Conservation (phyloP, 1,140 invertebrate species). For the Ladona fulva region DNA sequence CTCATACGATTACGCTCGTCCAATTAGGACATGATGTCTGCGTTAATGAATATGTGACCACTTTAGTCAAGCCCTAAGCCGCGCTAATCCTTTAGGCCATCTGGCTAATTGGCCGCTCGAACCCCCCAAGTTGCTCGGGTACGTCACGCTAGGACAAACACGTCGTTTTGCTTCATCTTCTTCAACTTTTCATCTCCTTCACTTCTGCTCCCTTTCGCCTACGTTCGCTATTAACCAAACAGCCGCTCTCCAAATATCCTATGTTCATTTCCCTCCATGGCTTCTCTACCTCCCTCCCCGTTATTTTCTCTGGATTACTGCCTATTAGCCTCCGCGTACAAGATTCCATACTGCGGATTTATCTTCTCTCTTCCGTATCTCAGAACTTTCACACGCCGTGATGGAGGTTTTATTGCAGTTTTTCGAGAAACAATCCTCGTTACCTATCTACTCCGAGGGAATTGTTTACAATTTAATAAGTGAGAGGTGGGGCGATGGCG, state of each 20-base stretch:
- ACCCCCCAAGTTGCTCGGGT: neutral
- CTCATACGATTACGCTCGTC: neutral
- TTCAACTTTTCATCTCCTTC: neutral
- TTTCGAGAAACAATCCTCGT: neutral
- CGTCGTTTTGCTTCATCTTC: neutral
- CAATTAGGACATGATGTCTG: neutral
- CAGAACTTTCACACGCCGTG: neutral
- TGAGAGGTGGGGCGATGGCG: neutral
- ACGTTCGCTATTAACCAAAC: too few relatives aligned
- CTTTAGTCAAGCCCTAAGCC: neutral
- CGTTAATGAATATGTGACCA: conserved; percentile 9
- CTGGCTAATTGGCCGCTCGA: neutral
- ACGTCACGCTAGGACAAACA: conserved; percentile 7
- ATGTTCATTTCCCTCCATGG: neutral
- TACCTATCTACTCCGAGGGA: neutral
- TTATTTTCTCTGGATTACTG: neutral
- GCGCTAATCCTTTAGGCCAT: neutral
- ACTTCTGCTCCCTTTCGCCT: neutral
- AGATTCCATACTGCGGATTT: neutral
- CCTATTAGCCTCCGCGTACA: neutral
- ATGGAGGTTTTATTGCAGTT: neutral
- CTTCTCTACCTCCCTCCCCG: neutral
- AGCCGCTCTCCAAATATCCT: too few relatives aligned
- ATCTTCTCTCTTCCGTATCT: neutral
- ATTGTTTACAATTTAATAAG: neutral